These are phyloP conservation scores for Apis laboriosa DNA, from an alignment of 1,140 invertebrate species.

Conservation along the genomic window DNA sequence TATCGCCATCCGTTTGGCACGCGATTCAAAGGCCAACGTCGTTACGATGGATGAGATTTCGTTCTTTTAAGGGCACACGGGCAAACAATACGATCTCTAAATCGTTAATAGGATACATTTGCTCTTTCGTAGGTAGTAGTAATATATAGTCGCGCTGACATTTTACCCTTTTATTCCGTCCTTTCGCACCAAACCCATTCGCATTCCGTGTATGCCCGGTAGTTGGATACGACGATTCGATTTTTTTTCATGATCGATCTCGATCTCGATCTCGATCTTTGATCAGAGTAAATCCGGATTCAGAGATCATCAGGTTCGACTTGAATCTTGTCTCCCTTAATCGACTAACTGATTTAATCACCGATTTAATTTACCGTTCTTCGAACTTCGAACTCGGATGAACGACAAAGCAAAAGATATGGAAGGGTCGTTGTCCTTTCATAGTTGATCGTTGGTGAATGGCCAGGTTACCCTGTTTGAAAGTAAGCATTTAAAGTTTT, in stretches of 20 bases:
- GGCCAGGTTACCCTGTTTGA: neutral
- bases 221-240: constrained; percentile 36
- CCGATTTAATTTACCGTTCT: neutral
- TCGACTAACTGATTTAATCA: neutral
- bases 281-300: neutral
- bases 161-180: constrained; percentile 64
- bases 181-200: constrained; percentile 70
- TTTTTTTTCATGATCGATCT: constrained; percentile 26
- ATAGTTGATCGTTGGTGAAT: neutral
- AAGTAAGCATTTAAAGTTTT: neutral
- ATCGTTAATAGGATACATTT: constrained; percentile 76
- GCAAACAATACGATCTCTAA: constrained; percentile 72
- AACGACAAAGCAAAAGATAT: neutral
- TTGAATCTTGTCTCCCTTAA: neutral
- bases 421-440: neutral
- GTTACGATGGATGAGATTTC: constrained; percentile 69
- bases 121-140: constrained; percentile 62
- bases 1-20: constrained; percentile 51
- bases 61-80: constrained; percentile 63
- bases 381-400: neutral
- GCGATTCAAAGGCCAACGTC: constrained; percentile 73
- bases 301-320: neutral
- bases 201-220: constrained; percentile 69
- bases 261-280: constrained; percentile 12
- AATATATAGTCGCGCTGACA: constrained; percentile 64